phyloP scores from a whole-genome alignment of 2,888 invertebrate genomes.

The Rhimphoctona megacephalus region DNA sequence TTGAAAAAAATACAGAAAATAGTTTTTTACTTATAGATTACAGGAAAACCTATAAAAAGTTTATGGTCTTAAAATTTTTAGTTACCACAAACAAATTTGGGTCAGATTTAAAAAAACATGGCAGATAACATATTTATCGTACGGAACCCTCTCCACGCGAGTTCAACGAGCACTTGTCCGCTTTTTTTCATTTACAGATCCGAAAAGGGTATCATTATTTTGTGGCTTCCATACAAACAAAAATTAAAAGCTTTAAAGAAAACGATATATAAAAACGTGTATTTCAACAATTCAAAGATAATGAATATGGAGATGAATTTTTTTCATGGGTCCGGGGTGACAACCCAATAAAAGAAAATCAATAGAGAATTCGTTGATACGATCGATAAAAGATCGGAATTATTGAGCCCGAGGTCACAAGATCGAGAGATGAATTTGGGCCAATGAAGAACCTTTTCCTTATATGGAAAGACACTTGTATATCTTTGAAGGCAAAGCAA shows the following conservation, averaged over 20 bases:
- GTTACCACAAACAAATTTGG: too few relatives aligned
- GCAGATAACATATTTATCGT: too few relatives aligned
- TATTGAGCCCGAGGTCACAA: constrained; percentile 31
- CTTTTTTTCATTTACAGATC: neutral
- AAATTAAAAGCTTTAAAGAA: neutral
- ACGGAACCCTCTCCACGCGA: too few relatives aligned
- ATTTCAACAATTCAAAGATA: neutral
- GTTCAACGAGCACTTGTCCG: too few relatives aligned
- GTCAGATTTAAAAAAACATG: too few relatives aligned
- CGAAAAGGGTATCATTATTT: neutral
- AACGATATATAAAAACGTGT: neutral
- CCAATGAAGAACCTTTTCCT: constrained; percentile 29
- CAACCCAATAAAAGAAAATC: neutral
- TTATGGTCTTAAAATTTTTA: too few relatives aligned
- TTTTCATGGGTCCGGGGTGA: neutral
- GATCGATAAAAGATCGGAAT: constrained; percentile 47
- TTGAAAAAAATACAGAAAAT: too few relatives aligned
- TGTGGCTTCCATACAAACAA: neutral
- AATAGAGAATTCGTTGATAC: constrained; percentile 1
- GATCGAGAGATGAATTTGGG: constrained; percentile 36
- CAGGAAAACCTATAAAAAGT: too few relatives aligned
- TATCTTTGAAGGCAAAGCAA: constrained; percentile 13
- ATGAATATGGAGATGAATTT: constrained; percentile 1
- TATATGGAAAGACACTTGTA: constrained; percentile 36
- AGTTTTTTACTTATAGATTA: too few relatives aligned